Base-by-base conservation (phyloP, 37 sponge, comb jelly and placozoan genomes). In the Halisarca cf. caerulea region DNA sequence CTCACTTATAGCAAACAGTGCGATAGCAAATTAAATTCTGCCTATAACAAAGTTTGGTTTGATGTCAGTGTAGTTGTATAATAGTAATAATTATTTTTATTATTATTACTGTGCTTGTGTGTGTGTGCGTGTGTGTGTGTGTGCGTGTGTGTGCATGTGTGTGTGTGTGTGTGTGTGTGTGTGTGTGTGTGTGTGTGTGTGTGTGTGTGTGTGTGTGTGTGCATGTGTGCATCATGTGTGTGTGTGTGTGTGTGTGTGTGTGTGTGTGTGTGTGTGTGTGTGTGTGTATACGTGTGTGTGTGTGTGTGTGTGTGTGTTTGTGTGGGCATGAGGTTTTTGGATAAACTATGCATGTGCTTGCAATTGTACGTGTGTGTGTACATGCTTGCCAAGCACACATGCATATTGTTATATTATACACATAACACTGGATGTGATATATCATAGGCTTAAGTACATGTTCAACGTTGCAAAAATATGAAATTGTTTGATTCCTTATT, bases 161-260 rank as follows among this genome's bases (percentile, higher is more conserved):
- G 69, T 68, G 69, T 68, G 69, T 68, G 69, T 68, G 69, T 68
- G 69, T 68, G 69, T 68, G 69, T 68, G 69, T 68, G 69, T 68
- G 69, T 68, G 69, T 68, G 69, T 68, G 69, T 68, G 69, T 68
- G 69, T 68, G 69, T 68, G 28, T 68, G 28, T 68, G 34, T 30
- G 34, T 68, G 69, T 68, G 69, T 68, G 69, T 68, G 69, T 68
- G 69, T 30, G 34, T 30, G 34, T 30, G 69, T 68, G 69, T 68
- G 34, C 30, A 34, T 68, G 69, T 68, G 34, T 68, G 69, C n/a
- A 34, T 28, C 30, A 34, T 30, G 34, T 68, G 69, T 68, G 69
- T 68, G 69, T 68, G 69, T 68, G 69, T 68, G 33, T 68, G 35
- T 68, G 69, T 68, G 69, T 68, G 69, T 68, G 33, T 68, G 69